Evolutionary conservation across 2,113 vertebrate species (phyloP).

Genomic region (Cricetomys ansorgei): DNA sequence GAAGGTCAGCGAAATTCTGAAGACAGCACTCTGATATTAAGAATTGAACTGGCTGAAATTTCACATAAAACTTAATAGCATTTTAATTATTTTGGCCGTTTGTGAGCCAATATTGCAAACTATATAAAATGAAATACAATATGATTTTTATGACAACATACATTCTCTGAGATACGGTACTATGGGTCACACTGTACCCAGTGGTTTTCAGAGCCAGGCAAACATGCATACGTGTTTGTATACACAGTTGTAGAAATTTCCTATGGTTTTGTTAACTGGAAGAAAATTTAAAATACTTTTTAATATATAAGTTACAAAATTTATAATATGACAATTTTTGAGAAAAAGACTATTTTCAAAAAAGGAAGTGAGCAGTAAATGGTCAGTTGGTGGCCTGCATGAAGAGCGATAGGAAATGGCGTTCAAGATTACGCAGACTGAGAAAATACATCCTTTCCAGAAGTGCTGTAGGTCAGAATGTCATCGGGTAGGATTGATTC

Average conservation of each 20-base stretch:
- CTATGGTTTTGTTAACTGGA: neutral
- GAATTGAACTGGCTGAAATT: neutral
- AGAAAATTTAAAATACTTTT: too few species aligned
- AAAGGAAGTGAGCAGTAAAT: slow-evolving; percentile 35
- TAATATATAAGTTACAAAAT: too few species aligned
- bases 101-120: neutral
- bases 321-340: slow-evolving; percentile 9
- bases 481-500: neutral
- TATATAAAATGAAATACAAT: neutral
- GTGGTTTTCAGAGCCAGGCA: neutral
- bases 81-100: slow-evolving; percentile 11
- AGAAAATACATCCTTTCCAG: neutral
- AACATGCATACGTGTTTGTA: too few species aligned
- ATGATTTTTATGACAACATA: neutral
- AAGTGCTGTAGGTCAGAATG: neutral
- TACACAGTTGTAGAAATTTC: neutral
- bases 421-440: neutral
- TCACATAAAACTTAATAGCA: neutral
- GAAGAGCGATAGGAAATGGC: neutral
- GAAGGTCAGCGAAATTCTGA: neutral
- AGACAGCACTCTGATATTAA: neutral
- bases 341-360: neutral
- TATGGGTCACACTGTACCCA: neutral
- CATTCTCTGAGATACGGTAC: neutral
- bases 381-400: neutral